Percentiles rank a stretch among this genome's conserved stretches.
phyloP scores from a whole-genome alignment of 1,140 invertebrate species.

The Drosophila sucinea region DNA sequence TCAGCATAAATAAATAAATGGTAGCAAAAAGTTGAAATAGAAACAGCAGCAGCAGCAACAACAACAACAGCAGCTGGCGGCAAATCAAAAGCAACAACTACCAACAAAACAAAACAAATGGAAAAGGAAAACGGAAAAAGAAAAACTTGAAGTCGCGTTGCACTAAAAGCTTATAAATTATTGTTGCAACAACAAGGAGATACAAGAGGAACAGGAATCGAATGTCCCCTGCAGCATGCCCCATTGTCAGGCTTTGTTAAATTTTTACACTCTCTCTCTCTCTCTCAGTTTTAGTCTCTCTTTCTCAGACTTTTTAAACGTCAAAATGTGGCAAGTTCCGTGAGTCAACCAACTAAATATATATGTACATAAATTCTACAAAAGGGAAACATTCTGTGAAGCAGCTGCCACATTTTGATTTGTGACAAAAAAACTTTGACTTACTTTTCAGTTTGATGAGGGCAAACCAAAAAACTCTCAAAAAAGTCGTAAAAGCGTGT shows the following conservation, averaged over 20 bases:
- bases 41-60: conserved; percentile 30
- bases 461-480: not conserved
- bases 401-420: conserved; percentile 1
- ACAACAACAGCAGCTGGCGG: conserved; percentile 56
- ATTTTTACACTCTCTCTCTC: conserved; percentile 54
- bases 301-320: conserved; percentile 34
- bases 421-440: conserved; percentile 11
- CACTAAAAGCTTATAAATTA: conserved; percentile 82
- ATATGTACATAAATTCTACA: not conserved
- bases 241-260: conserved; percentile 62
- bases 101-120: not conserved
- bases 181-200: conserved; percentile 52
- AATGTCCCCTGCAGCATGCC: conserved; percentile 14
- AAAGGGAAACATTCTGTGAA: not conserved
- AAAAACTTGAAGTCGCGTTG: conserved; percentile 57
- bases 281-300: conserved; percentile 14
- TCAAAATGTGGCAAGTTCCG: conserved; percentile 30
- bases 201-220: conserved; percentile 26
- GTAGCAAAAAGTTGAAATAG: conserved; percentile 61
- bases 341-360: conserved; percentile 4
- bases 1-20: conserved; percentile 77
- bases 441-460: conserved; percentile 1
- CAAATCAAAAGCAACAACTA: conserved; percentile 54
- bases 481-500: not conserved
- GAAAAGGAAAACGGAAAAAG: conserved; percentile 3